These are phyloP conservation scores for Myxocyprinus asiaticus DNA, from an alignment of 2,113 vertebrate genomes.

Conservation along the genomic window DNA sequence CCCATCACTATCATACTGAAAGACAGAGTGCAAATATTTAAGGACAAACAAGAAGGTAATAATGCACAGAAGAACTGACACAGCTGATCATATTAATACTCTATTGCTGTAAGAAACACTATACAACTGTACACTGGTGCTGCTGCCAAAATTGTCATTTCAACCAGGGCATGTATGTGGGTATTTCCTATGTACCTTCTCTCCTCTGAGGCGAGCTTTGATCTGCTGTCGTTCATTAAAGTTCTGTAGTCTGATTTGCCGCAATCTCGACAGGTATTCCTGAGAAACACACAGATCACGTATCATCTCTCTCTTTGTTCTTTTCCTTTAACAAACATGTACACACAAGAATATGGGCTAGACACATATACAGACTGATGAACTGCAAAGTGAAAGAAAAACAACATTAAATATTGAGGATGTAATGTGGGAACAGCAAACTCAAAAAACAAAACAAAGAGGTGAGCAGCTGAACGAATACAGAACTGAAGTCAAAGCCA, in stretches of 20 bases:
- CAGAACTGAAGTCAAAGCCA: background rate
- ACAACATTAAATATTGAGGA: background rate
- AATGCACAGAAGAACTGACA: too few relatives aligned
- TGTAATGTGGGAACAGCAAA: background rate
- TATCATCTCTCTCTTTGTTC: background rate
- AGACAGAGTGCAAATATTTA: background rate
- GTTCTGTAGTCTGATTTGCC: conserved; percentile 95
- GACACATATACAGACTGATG: background rate
- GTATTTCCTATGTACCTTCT: conserved; percentile 77
- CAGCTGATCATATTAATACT: background rate
- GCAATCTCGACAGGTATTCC: conserved; percentile 91
- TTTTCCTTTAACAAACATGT: background rate
- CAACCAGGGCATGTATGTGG: background rate
- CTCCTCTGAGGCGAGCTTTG: conserved; percentile 92
- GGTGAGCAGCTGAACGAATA: background rate
- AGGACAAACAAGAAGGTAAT: too few relatives aligned
- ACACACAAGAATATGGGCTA: background rate
- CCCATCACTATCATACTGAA: conserved; percentile 74
- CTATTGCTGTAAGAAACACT: background rate
- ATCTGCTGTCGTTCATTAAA: conserved; percentile 97
- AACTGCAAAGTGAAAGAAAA: background rate
- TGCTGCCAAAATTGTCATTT: background rate
- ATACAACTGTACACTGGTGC: background rate
- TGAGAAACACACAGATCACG: conserved; percentile 55
- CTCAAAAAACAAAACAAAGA: background rate